Conservation (phyloP, 2,888 invertebrate genomes). For the Micoletzkya japonica region DNA sequence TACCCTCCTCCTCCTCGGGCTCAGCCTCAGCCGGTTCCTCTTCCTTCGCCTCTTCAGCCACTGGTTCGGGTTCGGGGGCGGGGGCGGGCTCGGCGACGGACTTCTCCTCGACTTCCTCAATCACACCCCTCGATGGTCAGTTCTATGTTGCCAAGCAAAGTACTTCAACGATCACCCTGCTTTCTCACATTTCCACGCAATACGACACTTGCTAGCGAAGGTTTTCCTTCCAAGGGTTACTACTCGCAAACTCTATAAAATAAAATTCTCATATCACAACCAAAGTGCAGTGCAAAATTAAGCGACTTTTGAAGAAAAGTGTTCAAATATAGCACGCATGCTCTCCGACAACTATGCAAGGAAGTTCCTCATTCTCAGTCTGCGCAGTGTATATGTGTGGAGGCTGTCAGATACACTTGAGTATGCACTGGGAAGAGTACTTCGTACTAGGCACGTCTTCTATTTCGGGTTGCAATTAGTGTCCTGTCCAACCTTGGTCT, state of each 20-base stretch:
- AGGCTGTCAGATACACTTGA: too few relatives aligned
- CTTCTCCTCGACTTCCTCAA: slow-evolving; percentile 18
- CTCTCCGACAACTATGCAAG: not conserved
- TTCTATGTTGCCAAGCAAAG: too few relatives aligned
- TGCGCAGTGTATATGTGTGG: too few relatives aligned
- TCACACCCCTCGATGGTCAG: too few relatives aligned
- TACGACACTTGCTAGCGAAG: too few relatives aligned
- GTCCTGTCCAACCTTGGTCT: too few relatives aligned
- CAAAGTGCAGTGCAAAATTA: not conserved
- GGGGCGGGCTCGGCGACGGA: too few relatives aligned
- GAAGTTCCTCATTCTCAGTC: slow-evolving; percentile 13
- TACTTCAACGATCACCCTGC: too few relatives aligned
- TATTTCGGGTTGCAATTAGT: too few relatives aligned
- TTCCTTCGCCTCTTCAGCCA: slow-evolving; percentile 8
- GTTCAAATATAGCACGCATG: not conserved
- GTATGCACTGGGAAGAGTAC: too few relatives aligned
- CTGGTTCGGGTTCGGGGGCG: slow-evolving; percentile 11
- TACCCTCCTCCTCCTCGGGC: not conserved
- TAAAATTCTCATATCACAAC: not conserved
- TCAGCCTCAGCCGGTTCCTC: not conserved
- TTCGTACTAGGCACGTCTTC: too few relatives aligned
- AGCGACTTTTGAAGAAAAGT: not conserved
- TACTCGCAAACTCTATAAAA: slow-evolving; percentile 37
- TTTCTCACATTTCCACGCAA: too few relatives aligned
- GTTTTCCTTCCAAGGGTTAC: slow-evolving; percentile 39